Evolutionary conservation across 2,113 vertebrate species (phyloP), one percentile per base, ranked within the genome.

Genomic region (Sarotherodon lohbergeri): DNA sequence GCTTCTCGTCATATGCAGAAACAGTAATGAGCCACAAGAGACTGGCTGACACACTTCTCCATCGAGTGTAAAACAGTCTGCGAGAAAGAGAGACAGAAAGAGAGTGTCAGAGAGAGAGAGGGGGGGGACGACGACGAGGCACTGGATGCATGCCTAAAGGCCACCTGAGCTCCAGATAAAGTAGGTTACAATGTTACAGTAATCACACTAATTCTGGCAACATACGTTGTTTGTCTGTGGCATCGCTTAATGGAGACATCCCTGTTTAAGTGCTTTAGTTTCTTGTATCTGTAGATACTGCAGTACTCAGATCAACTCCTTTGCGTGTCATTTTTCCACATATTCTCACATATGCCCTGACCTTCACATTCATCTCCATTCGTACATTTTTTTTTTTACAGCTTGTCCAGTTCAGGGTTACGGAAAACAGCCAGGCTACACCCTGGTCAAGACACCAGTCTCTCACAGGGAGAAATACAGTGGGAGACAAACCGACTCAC

Each of bases 141-240:
- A 46, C 0, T 29, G 50, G 63, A 43, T 48, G 41, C 39, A 63
- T 41, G 87, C 83, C 71, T 46, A 24, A 41, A 83, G 68, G 89
- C 90, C 92, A 90, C 81, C 87, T 90, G 89, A 89, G 92, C 89
- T 84, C 87, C 27, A 27, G n/a, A 85, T 79, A 71, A 88, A 88
- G 46, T 80, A 82, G 83, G 80, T 84, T 85, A 93, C 29, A 82
- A 52, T 82, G 86, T 84, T 68, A 87, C 36, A 85, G 46, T 80
- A 39, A 89, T 86, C 55, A 56, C 54, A 57, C 56, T 71, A 81
- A 73, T 46, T 82, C 71, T 82, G 68, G 61, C 52, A 68, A 5
- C 54, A 88, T 34, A 22, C 16, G 11, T 50, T 5, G 29, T 54
- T 71, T 5, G 39, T 82, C 78, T 86, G 12, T 24, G 43, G 55